Percentiles rank a stretch among this genome's conserved stretches.
phyloP scores from a whole-genome alignment of 2,797 vertebrate genomes.

The Syncerus caffer region DNA sequence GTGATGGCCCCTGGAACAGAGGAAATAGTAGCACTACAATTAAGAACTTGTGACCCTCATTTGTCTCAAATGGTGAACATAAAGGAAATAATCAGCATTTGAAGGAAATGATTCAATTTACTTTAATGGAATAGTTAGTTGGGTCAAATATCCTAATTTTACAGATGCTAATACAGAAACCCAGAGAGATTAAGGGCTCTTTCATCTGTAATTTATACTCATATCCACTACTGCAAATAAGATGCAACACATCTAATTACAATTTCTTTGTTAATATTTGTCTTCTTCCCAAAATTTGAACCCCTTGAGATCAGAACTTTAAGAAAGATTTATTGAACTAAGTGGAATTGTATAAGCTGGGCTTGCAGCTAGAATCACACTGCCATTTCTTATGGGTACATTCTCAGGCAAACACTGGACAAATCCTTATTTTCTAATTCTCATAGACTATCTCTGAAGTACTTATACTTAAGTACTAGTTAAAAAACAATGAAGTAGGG shows the following conservation, averaged over 20 bases:
- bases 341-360: not conserved
- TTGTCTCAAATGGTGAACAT: not conserved
- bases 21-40: rapidly evolving
- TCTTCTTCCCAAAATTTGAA: not conserved
- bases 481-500: not conserved
- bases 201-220: not conserved
- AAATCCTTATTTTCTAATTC: not conserved
- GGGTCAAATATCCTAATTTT: not conserved
- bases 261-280: not conserved
- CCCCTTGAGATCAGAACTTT: not conserved
- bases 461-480: not conserved
- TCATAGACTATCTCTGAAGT: not conserved
- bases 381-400: not conserved
- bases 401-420: not conserved
- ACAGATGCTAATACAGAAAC: conserved; percentile 13
- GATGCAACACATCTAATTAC: not conserved
- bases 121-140: not conserved
- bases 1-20: not conserved
- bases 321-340: not conserved
- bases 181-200: not conserved
- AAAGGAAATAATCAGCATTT: not conserved
- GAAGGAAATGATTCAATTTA: not conserved
- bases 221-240: not conserved
- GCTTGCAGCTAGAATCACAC: not conserved
- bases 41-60: not conserved